Base-by-base conservation (phyloP, 2,113 vertebrate species). In the Psettodes erumei region DNA sequence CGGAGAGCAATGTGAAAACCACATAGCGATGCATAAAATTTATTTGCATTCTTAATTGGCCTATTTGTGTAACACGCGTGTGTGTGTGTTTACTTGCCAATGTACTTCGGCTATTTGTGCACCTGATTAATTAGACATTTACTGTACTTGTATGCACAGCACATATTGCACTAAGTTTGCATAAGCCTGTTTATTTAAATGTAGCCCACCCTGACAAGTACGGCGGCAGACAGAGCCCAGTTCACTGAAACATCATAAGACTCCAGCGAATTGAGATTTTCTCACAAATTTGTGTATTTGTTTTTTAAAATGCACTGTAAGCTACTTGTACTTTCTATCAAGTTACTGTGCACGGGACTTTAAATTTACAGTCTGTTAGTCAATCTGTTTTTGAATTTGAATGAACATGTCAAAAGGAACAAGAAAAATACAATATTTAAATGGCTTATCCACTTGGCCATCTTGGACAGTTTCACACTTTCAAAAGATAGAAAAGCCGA, bases 1-100 rank as follows among this genome's bases (percentile, higher is more conserved):
- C 76, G 75, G 82, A 81, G 60, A 81, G 27, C 59, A 51, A 76
- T 43, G 74, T 58, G 61, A 75, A 78, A 85, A 67, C 23, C 45
- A 72, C 37, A 80, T 70, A 33, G 58, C 4, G 5, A 35, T 19
- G 53, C 15, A 30, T 25, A 73, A 83, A 68, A 61, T 79, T 60
- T 86, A 79, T 87, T 89, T 77, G 66, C 86, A 82, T 79, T 32
- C 50, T 37, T 85, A 87, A 90, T 80, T 79, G 63, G 68, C 71
- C 64, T 79, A 25, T 71, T 76, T 78, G 75, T 55, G 64, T n/a
- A 38, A 75, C 33, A n/a, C n/a, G n/a, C 15, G 21, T 45, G 35
- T 77, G 65, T 71, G 38, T 71, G 30, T 64, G 25, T 77, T 45
- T 60, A 65, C 37, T 27, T 72, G 13, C 33, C 47, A 23, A 6